Conservation (phyloP, 2,797 vertebrate genomes). For the Adelosebastes latens region DNA sequence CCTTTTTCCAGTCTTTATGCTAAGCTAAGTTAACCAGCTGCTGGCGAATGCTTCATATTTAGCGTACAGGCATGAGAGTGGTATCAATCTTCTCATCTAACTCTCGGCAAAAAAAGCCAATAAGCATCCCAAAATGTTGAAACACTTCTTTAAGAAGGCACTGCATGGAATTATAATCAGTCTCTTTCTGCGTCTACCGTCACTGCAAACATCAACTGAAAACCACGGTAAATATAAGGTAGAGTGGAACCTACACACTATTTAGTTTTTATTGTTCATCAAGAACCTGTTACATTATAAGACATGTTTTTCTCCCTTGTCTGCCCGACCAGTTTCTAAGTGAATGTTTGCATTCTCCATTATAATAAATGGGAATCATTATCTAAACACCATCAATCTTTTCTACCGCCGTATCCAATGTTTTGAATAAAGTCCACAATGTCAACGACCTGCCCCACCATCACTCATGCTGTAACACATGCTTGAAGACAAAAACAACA, state of each 20-base stretch:
- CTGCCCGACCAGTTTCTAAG: not conserved
- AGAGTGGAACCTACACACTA: not conserved
- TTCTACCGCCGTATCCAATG: not conserved
- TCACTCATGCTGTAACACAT: conserved; percentile 35
- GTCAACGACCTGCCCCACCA: not conserved
- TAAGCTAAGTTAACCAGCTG: not conserved
- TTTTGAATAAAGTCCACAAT: conserved; percentile 3
- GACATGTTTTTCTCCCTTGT: not conserved
- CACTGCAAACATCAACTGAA: conserved; percentile 48
- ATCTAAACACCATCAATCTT: not conserved
- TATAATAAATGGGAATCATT: not conserved
- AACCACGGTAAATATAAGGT: conserved; percentile 9
- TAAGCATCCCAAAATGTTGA: not conserved
- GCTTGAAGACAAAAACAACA: conserved; percentile 33
- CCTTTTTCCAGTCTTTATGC: not conserved
- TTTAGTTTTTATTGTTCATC: conserved; percentile 40
- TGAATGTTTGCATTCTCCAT: not conserved
- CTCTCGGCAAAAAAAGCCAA: not conserved
- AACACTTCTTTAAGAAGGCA: conserved; percentile 49
- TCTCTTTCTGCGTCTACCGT: conserved; percentile 30
- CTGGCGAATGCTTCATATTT: not conserved
- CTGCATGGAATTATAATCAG: conserved; percentile 34
- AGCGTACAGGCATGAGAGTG: not conserved
- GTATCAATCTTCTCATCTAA: not conserved
- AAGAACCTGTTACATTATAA: conserved; percentile 48